These are phyloP conservation scores for Trimorus sp. DNA, from an alignment of 2,888 invertebrate genomes.

Conservation along the genomic window DNA sequence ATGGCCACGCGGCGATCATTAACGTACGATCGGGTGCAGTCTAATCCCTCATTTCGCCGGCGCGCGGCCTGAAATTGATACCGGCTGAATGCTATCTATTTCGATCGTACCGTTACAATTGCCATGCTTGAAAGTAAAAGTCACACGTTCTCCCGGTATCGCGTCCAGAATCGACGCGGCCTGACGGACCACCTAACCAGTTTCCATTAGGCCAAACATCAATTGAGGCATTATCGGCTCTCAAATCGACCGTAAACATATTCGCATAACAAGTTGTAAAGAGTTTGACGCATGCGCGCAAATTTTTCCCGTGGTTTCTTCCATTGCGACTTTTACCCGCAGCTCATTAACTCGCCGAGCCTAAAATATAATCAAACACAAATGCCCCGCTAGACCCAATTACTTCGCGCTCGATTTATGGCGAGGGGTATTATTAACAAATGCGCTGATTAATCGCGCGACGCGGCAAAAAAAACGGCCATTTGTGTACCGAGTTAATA, in stretches of 20 bases:
- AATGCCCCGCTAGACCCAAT: slow-evolving; percentile 29
- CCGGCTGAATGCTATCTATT: slow-evolving; percentile 44
- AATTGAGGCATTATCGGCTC: slow-evolving; percentile 61
- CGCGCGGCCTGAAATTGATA: slow-evolving; percentile 41
- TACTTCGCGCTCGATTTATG: slow-evolving; percentile 38
- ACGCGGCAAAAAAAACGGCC: slow-evolving; percentile 6
- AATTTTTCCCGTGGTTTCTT: too few relatives aligned
- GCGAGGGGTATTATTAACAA: slow-evolving; percentile 21
- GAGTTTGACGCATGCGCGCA: slow-evolving; percentile 49
- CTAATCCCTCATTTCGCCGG: slow-evolving; percentile 13
- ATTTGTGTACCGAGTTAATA: slow-evolving; percentile 35
- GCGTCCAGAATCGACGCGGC: slow-evolving; percentile 54
- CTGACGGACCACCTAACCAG: slow-evolving; percentile 62
- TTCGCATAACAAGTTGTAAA: slow-evolving; percentile 54
- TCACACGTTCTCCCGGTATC: slow-evolving; percentile 54
- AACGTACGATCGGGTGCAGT: slow-evolving; percentile 4
- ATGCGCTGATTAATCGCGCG: slow-evolving; percentile 12
- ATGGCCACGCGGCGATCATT: neutral
- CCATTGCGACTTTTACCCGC: slow-evolving; percentile 44
- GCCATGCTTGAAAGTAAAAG: slow-evolving; percentile 58
- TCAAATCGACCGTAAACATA: slow-evolving; percentile 52
- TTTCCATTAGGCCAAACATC: slow-evolving; percentile 64
- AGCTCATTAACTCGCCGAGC: slow-evolving; percentile 43
- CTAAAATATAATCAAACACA: slow-evolving; percentile 35
- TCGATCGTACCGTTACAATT: slow-evolving; percentile 51